A percentile compares a stretch with the other conserved stretches of the same genome.
Conservation (phyloP, 2,888 invertebrate species). For the Pemphredon lugubris region DNA sequence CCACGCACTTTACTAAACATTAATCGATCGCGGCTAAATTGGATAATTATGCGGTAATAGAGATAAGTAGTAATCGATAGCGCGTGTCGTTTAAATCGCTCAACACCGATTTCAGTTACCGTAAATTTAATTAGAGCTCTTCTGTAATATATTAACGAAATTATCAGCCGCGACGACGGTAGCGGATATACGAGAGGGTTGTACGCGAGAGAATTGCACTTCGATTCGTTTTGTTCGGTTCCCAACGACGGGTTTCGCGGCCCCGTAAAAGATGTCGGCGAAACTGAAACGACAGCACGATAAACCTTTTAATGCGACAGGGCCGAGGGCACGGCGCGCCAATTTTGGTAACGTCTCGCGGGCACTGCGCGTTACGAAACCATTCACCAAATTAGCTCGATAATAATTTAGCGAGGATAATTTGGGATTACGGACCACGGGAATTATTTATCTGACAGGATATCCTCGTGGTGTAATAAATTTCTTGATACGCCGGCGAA, state of each 20-base stretch:
- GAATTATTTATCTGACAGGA: neutral
- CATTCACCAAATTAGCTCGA: slow-evolving; percentile 38
- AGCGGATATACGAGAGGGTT: neutral
- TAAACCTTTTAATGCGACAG: slow-evolving; percentile 33
- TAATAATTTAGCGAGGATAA: slow-evolving; percentile 24
- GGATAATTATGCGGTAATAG: too few species aligned
- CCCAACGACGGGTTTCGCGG: neutral
- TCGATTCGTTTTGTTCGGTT: neutral
- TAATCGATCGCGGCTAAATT: too few species aligned
- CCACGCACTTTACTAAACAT: too few species aligned
- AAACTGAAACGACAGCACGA: slow-evolving; percentile 11
- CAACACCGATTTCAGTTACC: too few species aligned
- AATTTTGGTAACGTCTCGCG: slow-evolving; percentile 41
- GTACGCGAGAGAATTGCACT: neutral
- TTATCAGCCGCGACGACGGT: neutral
- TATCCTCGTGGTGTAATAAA: neutral
- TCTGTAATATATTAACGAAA: neutral
- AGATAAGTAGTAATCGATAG: too few species aligned
- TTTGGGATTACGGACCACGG: slow-evolving; percentile 20
- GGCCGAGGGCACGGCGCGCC: slow-evolving; percentile 26
- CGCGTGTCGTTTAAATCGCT: too few species aligned
- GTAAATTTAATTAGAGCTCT: too few species aligned
- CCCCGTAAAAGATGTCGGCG: slow-evolving; percentile 17
- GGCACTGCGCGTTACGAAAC: slow-evolving; percentile 27
- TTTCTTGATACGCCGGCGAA: neutral